phyloP scores from a whole-genome alignment of 2,888 invertebrate species.

The Melinaea menophilus region DNA sequence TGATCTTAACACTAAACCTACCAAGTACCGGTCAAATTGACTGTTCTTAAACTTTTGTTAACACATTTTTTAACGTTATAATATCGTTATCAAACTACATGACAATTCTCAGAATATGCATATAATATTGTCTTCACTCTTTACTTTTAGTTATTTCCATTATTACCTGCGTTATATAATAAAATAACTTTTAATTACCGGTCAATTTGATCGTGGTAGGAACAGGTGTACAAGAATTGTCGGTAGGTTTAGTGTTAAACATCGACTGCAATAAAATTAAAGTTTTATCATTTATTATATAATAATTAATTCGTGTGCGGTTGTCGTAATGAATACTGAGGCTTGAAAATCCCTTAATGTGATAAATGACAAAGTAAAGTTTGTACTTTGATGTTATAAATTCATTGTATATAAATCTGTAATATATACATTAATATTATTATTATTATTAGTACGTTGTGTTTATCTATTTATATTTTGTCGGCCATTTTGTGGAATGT shows the following conservation, averaged over 20 bases:
- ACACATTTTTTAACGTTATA: no score
- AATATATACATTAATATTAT: slow-evolving; percentile 53
- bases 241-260: neutral
- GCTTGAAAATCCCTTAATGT: slow-evolving; percentile 45
- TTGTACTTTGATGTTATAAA: slow-evolving; percentile 42
- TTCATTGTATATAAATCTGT: slow-evolving; percentile 64
- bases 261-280: slow-evolving; percentile 10
- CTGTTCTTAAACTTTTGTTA: no score
- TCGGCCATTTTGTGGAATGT: slow-evolving; percentile 51
- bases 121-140: no score
- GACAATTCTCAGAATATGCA: no score
- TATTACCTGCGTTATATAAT: no score
- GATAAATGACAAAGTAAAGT: slow-evolving; percentile 51
- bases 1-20: no score
- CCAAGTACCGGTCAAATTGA: no score
- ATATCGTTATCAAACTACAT: no score
- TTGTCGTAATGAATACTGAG: slow-evolving; percentile 43
- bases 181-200: no score
- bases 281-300: slow-evolving; percentile 8
- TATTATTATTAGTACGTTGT: slow-evolving; percentile 49
- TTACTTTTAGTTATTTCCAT: no score
- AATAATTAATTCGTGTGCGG: slow-evolving; percentile 17
- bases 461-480: slow-evolving; percentile 48
- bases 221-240: no score
- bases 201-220: no score